Evolutionary conservation across 2,113 vertebrate species (phyloP).

Genomic region (Malurus elegans): DNA sequence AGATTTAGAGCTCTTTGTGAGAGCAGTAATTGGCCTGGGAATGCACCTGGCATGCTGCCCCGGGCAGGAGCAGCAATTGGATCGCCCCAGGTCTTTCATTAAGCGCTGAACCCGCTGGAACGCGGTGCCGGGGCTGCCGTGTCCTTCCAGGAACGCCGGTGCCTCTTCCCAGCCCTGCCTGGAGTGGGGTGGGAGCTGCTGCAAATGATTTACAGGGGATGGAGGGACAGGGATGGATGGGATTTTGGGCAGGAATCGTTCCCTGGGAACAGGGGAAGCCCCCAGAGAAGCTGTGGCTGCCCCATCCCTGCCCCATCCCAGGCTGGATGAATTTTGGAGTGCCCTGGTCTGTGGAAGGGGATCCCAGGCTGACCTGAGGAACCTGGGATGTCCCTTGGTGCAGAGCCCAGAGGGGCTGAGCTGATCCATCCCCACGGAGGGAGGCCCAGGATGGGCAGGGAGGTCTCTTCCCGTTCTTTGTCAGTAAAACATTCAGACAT

Average conservation of each 20-base stretch:
- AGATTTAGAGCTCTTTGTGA: constrained; percentile 64
- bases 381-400: fast-evolving
- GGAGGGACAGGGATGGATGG: neutral
- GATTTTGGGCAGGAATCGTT: fast-evolving
- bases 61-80: constrained; percentile 21
- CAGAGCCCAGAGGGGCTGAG: neutral
- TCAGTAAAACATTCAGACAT: neutral
- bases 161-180: neutral
- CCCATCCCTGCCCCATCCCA: neutral
- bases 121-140: fast-evolving
- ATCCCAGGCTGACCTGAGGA: neutral
- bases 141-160: neutral
- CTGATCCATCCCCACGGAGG: fast-evolving
- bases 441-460: neutral
- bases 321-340: fast-evolving
- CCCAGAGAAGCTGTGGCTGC: neutral
- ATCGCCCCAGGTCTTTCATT: constrained; percentile 35
- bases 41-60: constrained; percentile 54
- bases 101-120: neutral
- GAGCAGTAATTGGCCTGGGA: constrained; percentile 67
- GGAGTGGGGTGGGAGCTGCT: neutral
- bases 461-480: neutral
- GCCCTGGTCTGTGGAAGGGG: neutral
- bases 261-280: neutral
- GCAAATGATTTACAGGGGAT: neutral